These are phyloP conservation scores for Rotaria macrura DNA, from an alignment of 2,888 invertebrate genomes.

Conservation along the genomic window DNA sequence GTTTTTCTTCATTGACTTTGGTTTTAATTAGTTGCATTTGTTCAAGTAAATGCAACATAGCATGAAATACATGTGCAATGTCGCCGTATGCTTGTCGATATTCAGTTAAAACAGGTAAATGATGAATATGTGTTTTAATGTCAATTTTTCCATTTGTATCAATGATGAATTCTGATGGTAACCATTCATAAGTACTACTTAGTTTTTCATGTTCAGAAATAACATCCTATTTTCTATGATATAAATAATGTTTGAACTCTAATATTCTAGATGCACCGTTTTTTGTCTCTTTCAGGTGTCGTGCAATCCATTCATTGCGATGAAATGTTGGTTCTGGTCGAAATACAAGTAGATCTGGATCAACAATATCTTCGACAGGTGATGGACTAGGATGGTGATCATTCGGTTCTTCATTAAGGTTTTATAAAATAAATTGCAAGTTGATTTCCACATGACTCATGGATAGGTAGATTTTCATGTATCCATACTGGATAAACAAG, in stretches of 20 bases:
- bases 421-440: background rate
- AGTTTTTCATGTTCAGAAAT: background rate
- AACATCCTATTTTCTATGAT: background rate
- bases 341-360: background rate
- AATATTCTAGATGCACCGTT: background rate
- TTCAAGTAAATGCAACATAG: background rate
- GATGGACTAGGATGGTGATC: background rate
- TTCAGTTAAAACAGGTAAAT: background rate
- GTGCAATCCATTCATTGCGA: background rate
- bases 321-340: background rate
- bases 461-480: background rate
- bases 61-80: background rate
- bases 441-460: background rate
- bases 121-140: background rate
- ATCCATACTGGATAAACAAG: background rate
- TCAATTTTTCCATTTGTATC: background rate
- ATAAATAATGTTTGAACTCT: background rate
- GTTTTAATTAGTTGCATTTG: background rate
- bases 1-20: background rate
- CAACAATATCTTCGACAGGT: conserved; percentile 15
- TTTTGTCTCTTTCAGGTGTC: background rate
- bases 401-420: background rate
- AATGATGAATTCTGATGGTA: background rate
- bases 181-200: background rate
- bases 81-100: background rate